Base-by-base conservation (phyloP, 2,888 invertebrate species). In the Apotomis betuletana region DNA sequence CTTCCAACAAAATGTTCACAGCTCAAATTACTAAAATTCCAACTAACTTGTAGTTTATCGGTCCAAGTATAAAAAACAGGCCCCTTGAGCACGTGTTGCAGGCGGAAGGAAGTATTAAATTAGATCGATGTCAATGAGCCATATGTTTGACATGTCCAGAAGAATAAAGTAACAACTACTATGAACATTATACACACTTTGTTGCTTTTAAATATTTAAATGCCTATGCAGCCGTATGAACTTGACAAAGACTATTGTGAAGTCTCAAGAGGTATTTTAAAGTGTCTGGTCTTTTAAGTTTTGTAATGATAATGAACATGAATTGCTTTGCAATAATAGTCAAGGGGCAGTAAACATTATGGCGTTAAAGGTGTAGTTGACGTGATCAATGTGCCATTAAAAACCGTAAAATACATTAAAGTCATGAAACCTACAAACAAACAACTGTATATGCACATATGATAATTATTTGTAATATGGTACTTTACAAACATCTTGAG, bases 61-160 rank as follows among this genome's bases (percentile, higher is more conserved):
- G 38, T 61, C 44, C 54, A 6, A 54, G 36, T 57, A 52, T 36
- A 67, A 70, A 70, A 70, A 63, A 69, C 79, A 76, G 64, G 3
- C 77, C 81, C 79, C 81, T 58, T 70, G 10, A 80, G 78, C 87
- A 87, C 86, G 87, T 87, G 87, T 78, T 78, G 59, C 49, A 49
- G 75, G 81, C 81, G 87, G 87, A 87, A 87, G 87, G 87, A 87
- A 87, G 81, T 80, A 79, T 80, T 86, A 82, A 85, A 83, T 85
- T 82, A 77, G 77, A 76, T 61, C 64, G 75, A 77, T 81, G 80
- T 81, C 82, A 83, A 80, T 82, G 83, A 79, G 81, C 83, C 81
- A 70, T 68, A 52, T 72, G 72, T 41, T 54, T 63, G 58, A 62
- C 36, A 41, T 63, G 59, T 10, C n/a, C 13, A 55, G n/a, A 57